These are phyloP conservation scores for Crotophaga sulcirostris DNA, from an alignment of 2,113 vertebrate genomes.

Conservation along the genomic window DNA sequence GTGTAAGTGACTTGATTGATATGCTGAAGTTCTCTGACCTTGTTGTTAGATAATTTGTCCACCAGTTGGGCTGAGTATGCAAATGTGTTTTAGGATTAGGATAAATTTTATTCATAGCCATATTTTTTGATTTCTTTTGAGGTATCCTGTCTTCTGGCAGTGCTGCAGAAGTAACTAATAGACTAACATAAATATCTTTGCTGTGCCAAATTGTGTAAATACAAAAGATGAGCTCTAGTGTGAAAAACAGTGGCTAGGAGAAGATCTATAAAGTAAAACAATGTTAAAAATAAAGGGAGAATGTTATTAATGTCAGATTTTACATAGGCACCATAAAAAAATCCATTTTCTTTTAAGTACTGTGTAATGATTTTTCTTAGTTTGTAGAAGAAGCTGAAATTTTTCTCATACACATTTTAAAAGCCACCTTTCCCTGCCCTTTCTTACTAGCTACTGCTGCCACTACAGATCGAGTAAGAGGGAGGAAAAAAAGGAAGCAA, in stretches of 20 bases:
- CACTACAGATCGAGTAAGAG: not conserved
- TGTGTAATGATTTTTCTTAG: not conserved
- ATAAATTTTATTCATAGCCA: not conserved
- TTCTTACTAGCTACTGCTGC: not conserved
- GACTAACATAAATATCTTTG: not conserved
- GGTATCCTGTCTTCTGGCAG: not conserved
- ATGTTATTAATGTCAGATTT: not conserved
- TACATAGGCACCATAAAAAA: not conserved
- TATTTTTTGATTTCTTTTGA: not conserved
- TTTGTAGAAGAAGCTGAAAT: not conserved
- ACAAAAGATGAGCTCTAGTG: not conserved
- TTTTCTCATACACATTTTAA: not conserved
- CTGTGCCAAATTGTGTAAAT: not conserved
- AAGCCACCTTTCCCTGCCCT: not conserved
- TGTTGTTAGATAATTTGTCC: not conserved
- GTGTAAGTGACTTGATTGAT: not conserved
- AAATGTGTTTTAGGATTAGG: not conserved
- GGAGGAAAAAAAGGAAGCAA: not conserved
- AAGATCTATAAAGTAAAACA: not conserved
- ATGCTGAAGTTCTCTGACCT: not conserved
- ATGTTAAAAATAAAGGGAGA: not conserved
- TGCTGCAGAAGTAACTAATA: not conserved
- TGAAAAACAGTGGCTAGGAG: not conserved
- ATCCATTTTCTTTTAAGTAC: not conserved
- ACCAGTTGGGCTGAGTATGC: accelerated